Evolutionary conservation across 2,797 vertebrate genomes (phyloP).

Genomic region (Setipinna tenuifilis): DNA sequence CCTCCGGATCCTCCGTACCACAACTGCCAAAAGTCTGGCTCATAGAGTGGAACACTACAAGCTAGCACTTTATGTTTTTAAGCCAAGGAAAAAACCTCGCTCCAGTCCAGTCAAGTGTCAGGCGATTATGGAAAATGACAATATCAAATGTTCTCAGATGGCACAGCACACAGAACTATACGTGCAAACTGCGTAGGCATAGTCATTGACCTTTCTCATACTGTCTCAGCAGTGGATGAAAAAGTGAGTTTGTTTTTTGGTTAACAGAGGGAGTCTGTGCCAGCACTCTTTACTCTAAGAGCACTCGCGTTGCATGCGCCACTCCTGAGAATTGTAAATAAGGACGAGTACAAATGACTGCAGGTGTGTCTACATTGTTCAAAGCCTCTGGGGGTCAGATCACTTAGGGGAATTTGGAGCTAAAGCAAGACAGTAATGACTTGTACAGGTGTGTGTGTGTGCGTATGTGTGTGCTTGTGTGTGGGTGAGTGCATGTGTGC

Average conservation of each 20-base stretch:
- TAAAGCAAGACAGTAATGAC: neutral
- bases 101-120: neutral
- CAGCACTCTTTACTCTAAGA: neutral
- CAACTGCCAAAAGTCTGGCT: slow-evolving; percentile 3
- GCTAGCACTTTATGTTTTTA: neutral
- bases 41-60: neutral
- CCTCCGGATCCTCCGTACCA: neutral
- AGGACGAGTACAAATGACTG: neutral
- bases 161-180: neutral
- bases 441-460: neutral
- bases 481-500: no score
- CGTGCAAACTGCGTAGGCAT: neutral
- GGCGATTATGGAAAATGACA: neutral
- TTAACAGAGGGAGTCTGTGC: neutral
- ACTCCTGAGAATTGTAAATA: neutral
- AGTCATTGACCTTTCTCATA: neutral
- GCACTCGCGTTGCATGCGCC: neutral
- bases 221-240: neutral
- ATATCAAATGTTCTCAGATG: neutral
- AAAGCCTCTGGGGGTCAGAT: neutral
- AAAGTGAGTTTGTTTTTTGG: neutral
- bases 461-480: no score
- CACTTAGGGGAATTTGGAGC: neutral
- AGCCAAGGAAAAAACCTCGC: neutral
- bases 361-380: neutral